Evolutionary conservation across 2,113 vertebrate genomes (phyloP).

Genomic region (Regulus satrapa): DNA sequence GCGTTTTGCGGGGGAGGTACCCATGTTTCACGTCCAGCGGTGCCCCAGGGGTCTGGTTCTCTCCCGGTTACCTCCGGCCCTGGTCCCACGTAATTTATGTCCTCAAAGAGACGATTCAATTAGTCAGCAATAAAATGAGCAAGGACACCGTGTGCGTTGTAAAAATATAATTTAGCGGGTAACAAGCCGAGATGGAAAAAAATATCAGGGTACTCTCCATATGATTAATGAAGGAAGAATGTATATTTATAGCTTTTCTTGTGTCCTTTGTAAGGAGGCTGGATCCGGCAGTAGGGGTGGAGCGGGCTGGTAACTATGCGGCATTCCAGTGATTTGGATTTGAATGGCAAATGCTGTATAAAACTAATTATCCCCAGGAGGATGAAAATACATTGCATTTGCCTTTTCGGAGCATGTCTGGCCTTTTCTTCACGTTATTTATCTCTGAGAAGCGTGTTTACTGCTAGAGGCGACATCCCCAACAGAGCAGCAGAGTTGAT

Average conservation of each 20-base stretch:
- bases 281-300: not conserved
- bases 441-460: not conserved
- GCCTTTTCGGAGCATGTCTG: not conserved
- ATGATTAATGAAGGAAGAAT: not conserved
- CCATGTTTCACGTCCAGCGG: rapidly evolving
- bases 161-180: not conserved
- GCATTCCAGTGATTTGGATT: not conserved
- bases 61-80: not conserved
- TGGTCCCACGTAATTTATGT: not conserved
- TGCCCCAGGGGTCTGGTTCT: not conserved
- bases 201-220: not conserved
- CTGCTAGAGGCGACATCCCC: not conserved
- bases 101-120: not conserved
- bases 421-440: not conserved
- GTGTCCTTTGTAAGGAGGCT: not conserved
- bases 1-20: not conserved
- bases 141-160: not conserved
- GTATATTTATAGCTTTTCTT: not conserved
- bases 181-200: not conserved
- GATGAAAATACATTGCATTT: not conserved
- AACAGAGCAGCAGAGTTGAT: not conserved
- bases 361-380: not conserved
- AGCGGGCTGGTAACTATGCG: not conserved
- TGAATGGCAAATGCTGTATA: constrained; percentile 7
- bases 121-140: constrained; percentile 9